Conservation (phyloP, 2,113 vertebrate genomes). For the Indicator indicator region DNA sequence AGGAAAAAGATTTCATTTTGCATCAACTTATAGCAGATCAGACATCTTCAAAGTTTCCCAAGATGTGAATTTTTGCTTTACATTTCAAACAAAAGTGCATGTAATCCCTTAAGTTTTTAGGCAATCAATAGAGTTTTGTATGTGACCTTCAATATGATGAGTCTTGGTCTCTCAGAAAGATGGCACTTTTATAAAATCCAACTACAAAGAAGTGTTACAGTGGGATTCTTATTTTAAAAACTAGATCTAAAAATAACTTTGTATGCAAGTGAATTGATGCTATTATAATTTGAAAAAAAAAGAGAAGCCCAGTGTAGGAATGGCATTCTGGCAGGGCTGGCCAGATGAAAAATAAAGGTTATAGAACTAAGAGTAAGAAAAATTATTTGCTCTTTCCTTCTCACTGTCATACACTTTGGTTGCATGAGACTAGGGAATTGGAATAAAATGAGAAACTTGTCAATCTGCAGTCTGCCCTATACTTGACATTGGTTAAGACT, state of each 20-base stretch:
- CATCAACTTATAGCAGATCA: not conserved
- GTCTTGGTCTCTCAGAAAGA: not conserved
- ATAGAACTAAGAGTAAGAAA: not conserved
- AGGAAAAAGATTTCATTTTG: not conserved
- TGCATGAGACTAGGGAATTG: constrained; percentile 43
- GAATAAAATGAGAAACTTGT: constrained; percentile 59
- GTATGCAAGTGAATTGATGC: not conserved
- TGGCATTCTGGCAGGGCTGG: not conserved
- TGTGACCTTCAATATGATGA: not conserved
- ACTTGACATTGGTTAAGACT: constrained; percentile 36
- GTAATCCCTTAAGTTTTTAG: not conserved
- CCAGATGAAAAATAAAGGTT: constrained; percentile 40
- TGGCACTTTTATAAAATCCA: not conserved
- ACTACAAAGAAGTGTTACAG: not conserved
- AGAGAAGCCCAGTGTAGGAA: not conserved
- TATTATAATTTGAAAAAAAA: not conserved
- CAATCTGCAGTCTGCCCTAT: constrained; percentile 36
- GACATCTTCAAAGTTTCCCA: not conserved
- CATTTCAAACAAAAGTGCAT: not conserved
- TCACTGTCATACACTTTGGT: constrained; percentile 32
- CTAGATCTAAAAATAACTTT: constrained; percentile 9
- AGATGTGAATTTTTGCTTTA: not conserved
- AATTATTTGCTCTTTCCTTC: constrained; percentile 42
- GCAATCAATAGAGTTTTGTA: not conserved
- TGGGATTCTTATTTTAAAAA: not conserved